Evolutionary conservation across 2,888 invertebrate genomes (phyloP).

Genomic region (Sminthurinus aureus): DNA sequence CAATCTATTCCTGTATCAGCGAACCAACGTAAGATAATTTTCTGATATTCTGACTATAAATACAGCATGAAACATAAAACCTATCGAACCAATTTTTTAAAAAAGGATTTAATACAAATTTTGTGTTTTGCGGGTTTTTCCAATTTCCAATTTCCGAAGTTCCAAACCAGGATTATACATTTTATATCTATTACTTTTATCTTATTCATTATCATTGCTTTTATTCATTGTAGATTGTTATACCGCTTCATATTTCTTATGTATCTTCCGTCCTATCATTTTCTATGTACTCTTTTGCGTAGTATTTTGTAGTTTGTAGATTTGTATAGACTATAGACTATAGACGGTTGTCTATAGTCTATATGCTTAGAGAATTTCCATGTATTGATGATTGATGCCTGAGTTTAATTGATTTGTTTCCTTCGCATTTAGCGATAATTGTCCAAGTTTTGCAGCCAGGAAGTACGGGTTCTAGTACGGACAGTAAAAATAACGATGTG

Average conservation of each 20-base stretch:
- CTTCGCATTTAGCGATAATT: conserved; percentile 27
- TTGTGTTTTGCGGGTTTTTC: no score
- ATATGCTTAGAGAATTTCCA: no score
- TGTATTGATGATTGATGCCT: background rate
- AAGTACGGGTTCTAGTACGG: background rate
- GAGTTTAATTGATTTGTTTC: background rate
- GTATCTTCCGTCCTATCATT: no score
- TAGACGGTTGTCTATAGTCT: no score
- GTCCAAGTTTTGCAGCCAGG: conserved; percentile 42
- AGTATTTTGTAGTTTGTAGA: background rate
- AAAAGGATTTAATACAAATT: no score
- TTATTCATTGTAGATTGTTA: background rate
- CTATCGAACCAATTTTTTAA: no score
- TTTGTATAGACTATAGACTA: background rate
- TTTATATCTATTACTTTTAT: background rate
- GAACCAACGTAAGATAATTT: conserved; percentile 24
- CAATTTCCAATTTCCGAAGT: no score
- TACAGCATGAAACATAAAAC: background rate
- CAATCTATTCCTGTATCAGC: background rate
- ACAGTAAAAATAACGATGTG: conserved; percentile 26
- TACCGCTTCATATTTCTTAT: background rate
- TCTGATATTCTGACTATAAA: background rate
- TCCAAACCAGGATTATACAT: no score
- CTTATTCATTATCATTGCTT: no score
- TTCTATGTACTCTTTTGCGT: no score